Evolutionary conservation across 2,888 invertebrate genomes (phyloP), one percentile per base, ranked within the genome.

Genomic region (Falcaria lacertinaria): DNA sequence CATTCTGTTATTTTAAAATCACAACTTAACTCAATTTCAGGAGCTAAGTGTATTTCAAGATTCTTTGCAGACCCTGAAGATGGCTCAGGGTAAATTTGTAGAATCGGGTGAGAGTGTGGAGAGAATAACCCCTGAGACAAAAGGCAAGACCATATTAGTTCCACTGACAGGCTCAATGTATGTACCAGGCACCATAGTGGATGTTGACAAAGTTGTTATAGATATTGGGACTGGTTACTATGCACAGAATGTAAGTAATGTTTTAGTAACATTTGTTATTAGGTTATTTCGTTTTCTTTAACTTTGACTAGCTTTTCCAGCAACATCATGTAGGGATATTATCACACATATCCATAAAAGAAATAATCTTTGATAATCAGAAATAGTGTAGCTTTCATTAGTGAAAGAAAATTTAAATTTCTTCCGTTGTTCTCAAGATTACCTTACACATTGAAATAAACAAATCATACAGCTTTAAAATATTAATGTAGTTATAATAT

Each of bases 171-270:
- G 97, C 63, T 98, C 98, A 64, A 97, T 99, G 95, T 99, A 98
- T 88, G 98, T 99, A 34, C 96, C 97, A 33, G 99, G 98, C 1
- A 93, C 93, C 62, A 90, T 99, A 45, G 91, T 93, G 48, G 95
- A 98, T 71, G 92, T 95, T 25, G 92, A 96, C 42, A 94, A 94
- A 76, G 97, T 98, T 41, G 91, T 98, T 22, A 95, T 99, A 56
- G 98, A 99, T 80, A 94, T 99, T 70, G 99, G 99, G 40, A 98
- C 99, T 41, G 98, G 98, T 51, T 99, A 99, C 80, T 99, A 95
- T 88, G 96, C 96, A 15, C 96, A 98, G 81, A 97, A 97, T 92
- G 96, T 96, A 76, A 70, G 76, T 64, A 39, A n/a, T n/a, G n/a
- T n/a, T n/a, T n/a, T n/a, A n/a, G n/a, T n/a, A n/a, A n/a, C n/a